Base-by-base conservation (phyloP, 2,888 invertebrate genomes). In the Leptarthrus brevirostris region DNA sequence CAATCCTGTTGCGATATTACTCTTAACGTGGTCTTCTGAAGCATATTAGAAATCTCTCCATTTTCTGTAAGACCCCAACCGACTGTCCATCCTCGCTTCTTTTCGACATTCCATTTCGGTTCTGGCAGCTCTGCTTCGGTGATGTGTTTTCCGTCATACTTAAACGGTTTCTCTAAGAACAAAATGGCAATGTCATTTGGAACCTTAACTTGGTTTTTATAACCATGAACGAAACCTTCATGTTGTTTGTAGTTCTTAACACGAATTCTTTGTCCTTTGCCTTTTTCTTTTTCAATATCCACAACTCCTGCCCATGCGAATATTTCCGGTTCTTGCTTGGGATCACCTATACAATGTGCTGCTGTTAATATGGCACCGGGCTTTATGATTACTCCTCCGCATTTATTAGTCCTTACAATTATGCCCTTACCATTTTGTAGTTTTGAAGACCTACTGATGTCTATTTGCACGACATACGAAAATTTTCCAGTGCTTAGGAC, bases 151-250 rank as follows among this genome's bases (percentile, higher is more conserved):
- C 12, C 5, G 0, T 36, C 58, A 20, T 36, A 6, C 12, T 14
- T 58, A 10, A 58, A 36, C 18, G 10, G 34, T 18, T 18, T 12
- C 1, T 40, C 58, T 12, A 58, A n/a, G 36, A 34, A 58, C 10
- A 58, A 10, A 16, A 58, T 58, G n/a, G 36, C 58, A 58, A 58
- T 58, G 36, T 58, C 58, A 6, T 58, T 40, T 0, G 40, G 40
- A 40, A 12, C 3, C 6, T 12, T 12, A 12, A 40, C 40, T 1
- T 12, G 36, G n/a, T n/a, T n/a, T n/a, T 18, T 34, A 12, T 10
- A 30, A 12, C 1, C 18, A 26, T 14, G 10, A 36, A 3, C 4
- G 18, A 14, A 10, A 8, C 36, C 1, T 36, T 36, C 20, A 58
- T 30, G 20, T 26, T 58, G 40, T 58, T 40, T 40, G 12, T 12